phyloP scores from a whole-genome alignment of 2,113 vertebrate species.

The Campylorhamphus procurvoides region DNA sequence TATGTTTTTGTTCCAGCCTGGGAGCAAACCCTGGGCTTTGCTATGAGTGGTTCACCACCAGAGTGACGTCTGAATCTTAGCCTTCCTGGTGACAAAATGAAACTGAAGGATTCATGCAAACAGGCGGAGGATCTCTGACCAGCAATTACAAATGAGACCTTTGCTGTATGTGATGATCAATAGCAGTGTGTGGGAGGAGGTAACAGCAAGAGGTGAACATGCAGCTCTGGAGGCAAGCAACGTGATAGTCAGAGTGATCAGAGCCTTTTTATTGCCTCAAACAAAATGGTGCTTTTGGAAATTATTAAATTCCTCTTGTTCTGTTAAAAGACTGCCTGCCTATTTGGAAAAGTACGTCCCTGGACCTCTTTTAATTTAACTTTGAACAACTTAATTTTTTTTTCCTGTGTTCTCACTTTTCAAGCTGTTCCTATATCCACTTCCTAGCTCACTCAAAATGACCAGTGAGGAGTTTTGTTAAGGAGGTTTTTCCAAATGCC shows the following conservation, averaged over 20 bases:
- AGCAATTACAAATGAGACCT: conserved; percentile 17
- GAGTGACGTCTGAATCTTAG: background rate
- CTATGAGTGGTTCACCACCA: background rate
- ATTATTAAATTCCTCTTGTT: background rate
- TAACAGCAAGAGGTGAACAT: background rate
- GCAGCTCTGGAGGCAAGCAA: background rate
- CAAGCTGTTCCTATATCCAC: background rate
- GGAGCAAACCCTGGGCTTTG: background rate
- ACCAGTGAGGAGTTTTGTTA: background rate
- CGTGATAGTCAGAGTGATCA: background rate
- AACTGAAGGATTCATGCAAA: background rate
- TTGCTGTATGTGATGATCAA: background rate
- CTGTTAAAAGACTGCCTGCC: background rate
- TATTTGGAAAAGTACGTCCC: background rate
- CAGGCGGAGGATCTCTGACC: background rate
- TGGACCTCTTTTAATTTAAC: background rate
- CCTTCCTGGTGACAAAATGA: background rate
- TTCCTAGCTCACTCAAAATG: background rate
- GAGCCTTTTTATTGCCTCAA: background rate
- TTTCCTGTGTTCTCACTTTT: background rate
- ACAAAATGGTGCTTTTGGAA: background rate
- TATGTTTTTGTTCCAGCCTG: background rate
- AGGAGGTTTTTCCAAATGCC: background rate
- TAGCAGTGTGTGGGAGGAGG: background rate
- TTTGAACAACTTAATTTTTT: background rate